These are phyloP conservation scores for Carlito syrichta DNA, from an alignment of 2,113 vertebrate genomes.

Conservation along the genomic window DNA sequence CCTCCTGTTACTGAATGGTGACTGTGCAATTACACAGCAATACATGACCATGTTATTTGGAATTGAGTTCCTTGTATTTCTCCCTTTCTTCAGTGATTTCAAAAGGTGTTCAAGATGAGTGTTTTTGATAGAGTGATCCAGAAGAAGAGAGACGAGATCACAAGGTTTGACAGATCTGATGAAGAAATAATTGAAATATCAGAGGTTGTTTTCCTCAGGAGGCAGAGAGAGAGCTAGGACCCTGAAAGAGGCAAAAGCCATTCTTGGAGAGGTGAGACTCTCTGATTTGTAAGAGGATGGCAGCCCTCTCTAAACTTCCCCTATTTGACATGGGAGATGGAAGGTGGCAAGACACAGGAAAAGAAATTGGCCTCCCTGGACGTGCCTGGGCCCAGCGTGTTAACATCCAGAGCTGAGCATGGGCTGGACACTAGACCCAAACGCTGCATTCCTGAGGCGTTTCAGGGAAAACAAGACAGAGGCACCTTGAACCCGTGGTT, in stretches of 20 bases:
- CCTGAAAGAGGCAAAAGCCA: neutral
- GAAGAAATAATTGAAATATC: neutral
- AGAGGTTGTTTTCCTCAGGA: neutral
- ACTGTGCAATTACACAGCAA: neutral
- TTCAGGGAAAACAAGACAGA: neutral
- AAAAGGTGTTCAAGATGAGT: neutral
- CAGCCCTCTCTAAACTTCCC: neutral
- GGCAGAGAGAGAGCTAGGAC: neutral
- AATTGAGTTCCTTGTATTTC: neutral
- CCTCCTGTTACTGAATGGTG: neutral
- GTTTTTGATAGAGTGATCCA: neutral
- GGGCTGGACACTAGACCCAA: too few species aligned
- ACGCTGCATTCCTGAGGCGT: neutral
- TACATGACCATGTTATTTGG: neutral
- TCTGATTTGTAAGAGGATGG: neutral
- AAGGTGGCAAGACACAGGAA: neutral
- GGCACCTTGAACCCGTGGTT: neutral
- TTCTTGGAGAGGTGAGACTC: neutral
- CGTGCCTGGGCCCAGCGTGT: neutral
- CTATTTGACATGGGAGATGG: accelerated
- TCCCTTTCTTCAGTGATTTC: neutral
- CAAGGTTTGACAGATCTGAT: neutral
- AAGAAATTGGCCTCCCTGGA: neutral
- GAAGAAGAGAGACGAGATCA: neutral
- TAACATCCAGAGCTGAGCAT: neutral